Percentiles rank a stretch among this genome's conserved stretches.
phyloP scores from a whole-genome alignment of 2,888 invertebrate genomes.

The Mongoloraphidia duomilia region DNA sequence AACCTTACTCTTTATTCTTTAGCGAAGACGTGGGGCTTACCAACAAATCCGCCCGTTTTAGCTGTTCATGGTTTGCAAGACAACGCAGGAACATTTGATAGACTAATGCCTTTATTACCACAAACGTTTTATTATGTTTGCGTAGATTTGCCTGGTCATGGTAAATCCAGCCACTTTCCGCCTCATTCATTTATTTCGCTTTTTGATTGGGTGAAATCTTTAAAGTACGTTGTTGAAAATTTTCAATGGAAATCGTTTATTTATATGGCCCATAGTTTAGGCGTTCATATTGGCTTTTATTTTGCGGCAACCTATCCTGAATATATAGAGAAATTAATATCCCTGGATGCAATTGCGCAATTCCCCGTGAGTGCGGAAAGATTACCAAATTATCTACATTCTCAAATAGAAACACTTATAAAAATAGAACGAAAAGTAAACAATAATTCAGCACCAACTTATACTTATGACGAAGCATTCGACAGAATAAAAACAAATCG shows the following conservation, averaged over 20 bases:
- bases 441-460: constrained; percentile 20
- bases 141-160: constrained; percentile 45
- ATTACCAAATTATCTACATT: constrained; percentile 21
- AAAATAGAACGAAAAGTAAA: constrained; percentile 20
- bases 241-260: constrained; percentile 23
- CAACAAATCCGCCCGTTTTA: constrained; percentile 36
- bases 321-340: constrained; percentile 28
- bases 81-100: constrained; percentile 42
- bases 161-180: constrained; percentile 39
- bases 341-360: constrained; percentile 29
- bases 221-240: constrained; percentile 20
- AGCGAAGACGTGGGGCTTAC: constrained; percentile 48
- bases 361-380: constrained; percentile 16
- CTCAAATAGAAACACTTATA: constrained; percentile 26
- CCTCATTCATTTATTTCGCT: constrained; percentile 22
- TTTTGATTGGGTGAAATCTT: constrained; percentile 28
- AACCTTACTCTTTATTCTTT: constrained; percentile 16
- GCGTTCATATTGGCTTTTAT: constrained; percentile 30
- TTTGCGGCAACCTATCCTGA: constrained; percentile 30
- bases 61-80: constrained; percentile 44
- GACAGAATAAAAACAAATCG: constrained; percentile 32
- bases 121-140: constrained; percentile 29
- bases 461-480: constrained; percentile 33
- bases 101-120: constrained; percentile 38
- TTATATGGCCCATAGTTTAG: constrained; percentile 32